Conservation (phyloP, 2,888 invertebrate genomes). For the Argyresthia goedartella region DNA sequence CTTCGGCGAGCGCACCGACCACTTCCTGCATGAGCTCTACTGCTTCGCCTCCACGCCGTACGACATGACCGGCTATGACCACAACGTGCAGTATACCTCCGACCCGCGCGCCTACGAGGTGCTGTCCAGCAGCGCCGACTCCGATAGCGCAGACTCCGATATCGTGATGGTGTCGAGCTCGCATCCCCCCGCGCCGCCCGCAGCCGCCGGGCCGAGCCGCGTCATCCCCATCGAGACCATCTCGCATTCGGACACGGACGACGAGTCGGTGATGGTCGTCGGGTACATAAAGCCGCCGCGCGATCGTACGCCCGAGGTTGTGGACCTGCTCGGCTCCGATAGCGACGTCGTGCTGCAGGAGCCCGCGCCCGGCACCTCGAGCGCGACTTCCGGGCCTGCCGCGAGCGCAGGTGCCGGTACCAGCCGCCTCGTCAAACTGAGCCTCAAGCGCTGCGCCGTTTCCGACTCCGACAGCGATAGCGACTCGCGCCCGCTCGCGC, state of each 20-base stretch:
- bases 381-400: too few species aligned
- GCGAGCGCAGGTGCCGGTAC: slow-evolving; percentile 24
- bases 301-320: slow-evolving; percentile 76
- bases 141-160: slow-evolving; percentile 50
- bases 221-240: slow-evolving; percentile 61
- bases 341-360: slow-evolving; percentile 60
- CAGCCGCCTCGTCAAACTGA: slow-evolving; percentile 32
- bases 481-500: not conserved
- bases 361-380: slow-evolving; percentile 18
- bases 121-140: slow-evolving; percentile 46
- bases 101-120: slow-evolving; percentile 69
- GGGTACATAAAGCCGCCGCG: slow-evolving; percentile 76
- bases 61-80: slow-evolving; percentile 86
- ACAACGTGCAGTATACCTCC: slow-evolving; percentile 76
- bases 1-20: slow-evolving; percentile 80
- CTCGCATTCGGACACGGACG: slow-evolving; percentile 56
- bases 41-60: slow-evolving; percentile 89
- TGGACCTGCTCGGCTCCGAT: slow-evolving; percentile 71
- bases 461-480: not conserved
- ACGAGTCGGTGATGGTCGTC: slow-evolving; percentile 71
- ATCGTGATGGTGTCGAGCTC: slow-evolving; percentile 45
- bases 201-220: slow-evolving; percentile 30
- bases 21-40: slow-evolving; percentile 91
- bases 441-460: slow-evolving; percentile 30
- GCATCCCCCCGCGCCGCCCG: slow-evolving; percentile 36